Base-by-base conservation (phyloP, 2,888 invertebrate genomes). In the Elysia crispata region DNA sequence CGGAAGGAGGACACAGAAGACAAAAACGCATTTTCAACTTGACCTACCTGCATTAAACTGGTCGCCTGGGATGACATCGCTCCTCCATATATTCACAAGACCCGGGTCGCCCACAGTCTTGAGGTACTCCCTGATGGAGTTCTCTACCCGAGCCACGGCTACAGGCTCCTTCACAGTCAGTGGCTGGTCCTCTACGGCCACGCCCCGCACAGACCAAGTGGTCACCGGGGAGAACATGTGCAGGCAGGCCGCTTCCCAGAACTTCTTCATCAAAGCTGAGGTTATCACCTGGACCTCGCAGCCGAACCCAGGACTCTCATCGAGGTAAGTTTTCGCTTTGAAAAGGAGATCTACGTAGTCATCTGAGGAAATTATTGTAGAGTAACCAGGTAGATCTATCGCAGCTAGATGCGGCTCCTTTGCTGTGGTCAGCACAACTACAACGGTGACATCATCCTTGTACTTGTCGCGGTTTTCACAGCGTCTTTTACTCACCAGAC, bases 271-370 rank as follows among this genome's bases (percentile, higher is more conserved):
- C 15, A 76, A 62, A 8, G 67, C 11, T 1, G 67, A 62, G 0
- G 80, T 80, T 20, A 84, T 31, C 1, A 70, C 67, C n/a, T 83
- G 60, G 25, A 77, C 62, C 30, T 49, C 77, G 11, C 81, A 49
- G 15, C 73, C 69, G 18, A 54, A 33, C 3, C 41, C 41, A 6
- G 41, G 41, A 11, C 41, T 3, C 25, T 41, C 62, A 57, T 84
- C 84, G 28, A 84, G 69, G 20, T 60, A 11, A 70, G 69, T 69
- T 57, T 84, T 84, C 23, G 83, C 82, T 41, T 80, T 60, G 74
- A 80, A 82, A 25, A 83, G 74, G 23, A 78, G 77, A 33, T 77
- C 77, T 25, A 84, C 73, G 11, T 69, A 64, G 62, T 79, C 76
- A 0, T 75, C 50, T 1, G 81, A 73, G 25, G 76, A 31, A 1